These are phyloP conservation scores for Thera britannica DNA, from an alignment of 2,888 invertebrate species.

Conservation along the genomic window DNA sequence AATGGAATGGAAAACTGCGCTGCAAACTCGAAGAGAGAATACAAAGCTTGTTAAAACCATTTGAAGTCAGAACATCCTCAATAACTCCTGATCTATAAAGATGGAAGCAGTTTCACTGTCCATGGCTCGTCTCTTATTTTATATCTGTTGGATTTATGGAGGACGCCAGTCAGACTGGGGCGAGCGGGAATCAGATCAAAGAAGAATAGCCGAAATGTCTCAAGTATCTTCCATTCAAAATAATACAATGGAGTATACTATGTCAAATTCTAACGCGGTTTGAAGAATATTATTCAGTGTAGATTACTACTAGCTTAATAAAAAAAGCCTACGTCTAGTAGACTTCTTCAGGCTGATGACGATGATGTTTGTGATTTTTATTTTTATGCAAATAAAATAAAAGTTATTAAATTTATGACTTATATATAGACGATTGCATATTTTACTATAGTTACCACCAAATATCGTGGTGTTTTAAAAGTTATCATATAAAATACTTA, in stretches of 20 bases:
- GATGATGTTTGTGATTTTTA: too few relatives aligned
- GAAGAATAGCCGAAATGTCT: slow-evolving; percentile 37
- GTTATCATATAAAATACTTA: not conserved
- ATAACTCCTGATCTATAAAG: slow-evolving; percentile 37
- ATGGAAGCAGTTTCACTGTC: slow-evolving; percentile 50
- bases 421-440: too few relatives aligned
- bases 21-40: too few relatives aligned
- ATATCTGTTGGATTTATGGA: slow-evolving; percentile 55
- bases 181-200: slow-evolving; percentile 32
- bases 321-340: too few relatives aligned
- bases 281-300: not conserved
- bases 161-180: slow-evolving; percentile 53
- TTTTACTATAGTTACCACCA: too few relatives aligned
- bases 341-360: too few relatives aligned
- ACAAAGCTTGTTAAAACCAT: too few relatives aligned
- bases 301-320: not conserved
- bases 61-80: not conserved
- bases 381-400: too few relatives aligned
- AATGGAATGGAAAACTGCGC: too few relatives aligned
- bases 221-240: slow-evolving; percentile 14
- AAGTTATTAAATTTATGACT: too few relatives aligned
- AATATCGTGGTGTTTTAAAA: too few relatives aligned
- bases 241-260: not conserved
- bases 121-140: slow-evolving; percentile 52
- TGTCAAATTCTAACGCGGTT: not conserved